Percentiles rank a stretch among this genome's conserved stretches.
phyloP scores from a whole-genome alignment of 1,140 invertebrate genomes.

The Heliconius hewitsoni region DNA sequence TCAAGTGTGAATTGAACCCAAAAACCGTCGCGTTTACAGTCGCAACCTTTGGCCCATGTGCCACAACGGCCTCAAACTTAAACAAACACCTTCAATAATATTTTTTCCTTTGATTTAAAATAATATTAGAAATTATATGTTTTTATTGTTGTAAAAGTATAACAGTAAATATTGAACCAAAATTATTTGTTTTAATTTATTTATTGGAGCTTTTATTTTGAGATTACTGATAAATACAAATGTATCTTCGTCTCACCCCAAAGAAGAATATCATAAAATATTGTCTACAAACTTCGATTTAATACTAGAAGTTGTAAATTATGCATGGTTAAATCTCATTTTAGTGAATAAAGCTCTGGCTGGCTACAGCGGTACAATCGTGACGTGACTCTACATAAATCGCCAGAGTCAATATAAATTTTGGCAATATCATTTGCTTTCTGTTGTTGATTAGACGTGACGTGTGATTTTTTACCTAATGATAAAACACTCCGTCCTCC shows the following conservation, averaged over 20 bases:
- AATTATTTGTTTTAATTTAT: no score
- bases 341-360: neutral
- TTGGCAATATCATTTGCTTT: neutral
- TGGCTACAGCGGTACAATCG: neutral
- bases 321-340: neutral
- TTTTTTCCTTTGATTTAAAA: neutral
- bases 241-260: no score
- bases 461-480: neutral
- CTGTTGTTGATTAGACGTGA: neutral
- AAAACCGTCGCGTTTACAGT: neutral
- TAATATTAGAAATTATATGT: neutral
- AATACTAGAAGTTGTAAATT: neutral
- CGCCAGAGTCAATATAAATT: neutral
- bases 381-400: slow-evolving; percentile 5
- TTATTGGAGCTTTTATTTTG: no score
- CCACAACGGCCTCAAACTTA: no score
- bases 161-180: no score
- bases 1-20: neutral
- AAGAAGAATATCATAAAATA: no score
- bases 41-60: neutral
- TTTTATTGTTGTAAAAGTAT: no score
- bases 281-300: neutral
- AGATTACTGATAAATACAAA: no score
- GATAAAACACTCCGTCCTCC: no score
- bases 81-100: no score